Conservation (phyloP, 2,113 vertebrate species). For the Gobio gobio region DNA sequence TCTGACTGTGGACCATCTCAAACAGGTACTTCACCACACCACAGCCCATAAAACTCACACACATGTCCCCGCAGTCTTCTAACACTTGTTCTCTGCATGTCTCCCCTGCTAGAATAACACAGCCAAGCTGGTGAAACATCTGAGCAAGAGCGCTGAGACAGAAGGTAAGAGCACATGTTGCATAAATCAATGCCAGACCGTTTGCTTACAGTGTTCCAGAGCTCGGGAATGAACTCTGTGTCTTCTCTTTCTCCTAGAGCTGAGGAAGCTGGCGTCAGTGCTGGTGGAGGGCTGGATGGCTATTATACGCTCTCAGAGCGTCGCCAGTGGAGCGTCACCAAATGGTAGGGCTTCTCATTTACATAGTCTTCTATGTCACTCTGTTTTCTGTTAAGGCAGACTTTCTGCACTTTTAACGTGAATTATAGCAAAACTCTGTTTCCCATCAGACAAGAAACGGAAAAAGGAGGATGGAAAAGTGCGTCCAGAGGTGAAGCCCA, state of each 20-base stretch:
- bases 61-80: not conserved
- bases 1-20: constrained; percentile 93
- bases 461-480: constrained; percentile 84
- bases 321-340: constrained; percentile 71
- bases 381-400: not conserved
- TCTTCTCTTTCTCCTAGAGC: constrained; percentile 71
- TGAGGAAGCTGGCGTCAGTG: constrained; percentile 86
- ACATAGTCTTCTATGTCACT: not conserved
- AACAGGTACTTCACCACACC: constrained; percentile 78
- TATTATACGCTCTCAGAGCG: constrained; percentile 91
- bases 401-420: not conserved
- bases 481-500: constrained; percentile 71
- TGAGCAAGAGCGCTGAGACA: constrained; percentile 90
- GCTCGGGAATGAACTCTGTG: constrained; percentile 4
- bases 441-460: constrained; percentile 84
- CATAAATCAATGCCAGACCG: not conserved
- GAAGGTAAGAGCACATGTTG: constrained; percentile 77
- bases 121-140: constrained; percentile 93
- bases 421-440: not conserved
- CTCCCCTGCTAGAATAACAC: constrained; percentile 86
- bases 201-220: not conserved
- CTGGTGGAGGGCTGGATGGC: constrained; percentile 96
- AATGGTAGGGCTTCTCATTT: constrained; percentile 64
- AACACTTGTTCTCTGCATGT: not conserved
- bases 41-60: not conserved